phyloP scores from a whole-genome alignment of 1,140 invertebrate species.

The Ceratina australensis region DNA sequence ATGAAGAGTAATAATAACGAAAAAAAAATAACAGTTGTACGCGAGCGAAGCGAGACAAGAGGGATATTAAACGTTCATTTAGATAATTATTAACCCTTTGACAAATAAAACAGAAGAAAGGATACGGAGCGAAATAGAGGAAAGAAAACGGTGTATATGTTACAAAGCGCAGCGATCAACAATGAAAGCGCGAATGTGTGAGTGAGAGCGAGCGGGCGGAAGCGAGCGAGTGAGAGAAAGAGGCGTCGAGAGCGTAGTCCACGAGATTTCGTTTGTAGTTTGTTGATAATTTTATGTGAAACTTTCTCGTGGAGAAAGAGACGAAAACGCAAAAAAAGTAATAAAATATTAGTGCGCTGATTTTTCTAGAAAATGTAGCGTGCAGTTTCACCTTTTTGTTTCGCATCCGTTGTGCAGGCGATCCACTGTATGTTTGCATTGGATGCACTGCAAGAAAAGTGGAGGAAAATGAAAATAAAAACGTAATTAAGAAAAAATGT shows the following conservation, averaged over 20 bases:
- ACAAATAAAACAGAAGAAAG: conserved; percentile 61
- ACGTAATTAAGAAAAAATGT: conserved; percentile 52
- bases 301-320: conserved; percentile 43
- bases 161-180: conserved; percentile 45
- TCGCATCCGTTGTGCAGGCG: conserved; percentile 51
- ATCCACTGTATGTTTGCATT: conserved; percentile 50
- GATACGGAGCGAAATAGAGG: conserved; percentile 56
- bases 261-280: conserved; percentile 61
- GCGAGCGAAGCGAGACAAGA: conserved; percentile 60
- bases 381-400: conserved; percentile 60
- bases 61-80: conserved; percentile 73
- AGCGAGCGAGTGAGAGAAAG: conserved; percentile 28
- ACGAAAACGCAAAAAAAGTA: conserved; percentile 23
- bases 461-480: conserved; percentile 27
- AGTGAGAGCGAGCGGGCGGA: not conserved
- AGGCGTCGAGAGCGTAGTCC: conserved; percentile 50
- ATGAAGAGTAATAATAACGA: conserved; percentile 55
- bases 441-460: conserved; percentile 17
- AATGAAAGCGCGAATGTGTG: conserved; percentile 10
- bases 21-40: conserved; percentile 54
- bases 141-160: conserved; percentile 57
- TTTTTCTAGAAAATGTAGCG: conserved; percentile 59
- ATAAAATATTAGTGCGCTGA: conserved; percentile 52
- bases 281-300: conserved; percentile 60
- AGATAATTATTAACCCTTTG: conserved; percentile 72